Evolutionary conservation across 2,113 vertebrate genomes (phyloP).

Genomic region (Equus quagga): DNA sequence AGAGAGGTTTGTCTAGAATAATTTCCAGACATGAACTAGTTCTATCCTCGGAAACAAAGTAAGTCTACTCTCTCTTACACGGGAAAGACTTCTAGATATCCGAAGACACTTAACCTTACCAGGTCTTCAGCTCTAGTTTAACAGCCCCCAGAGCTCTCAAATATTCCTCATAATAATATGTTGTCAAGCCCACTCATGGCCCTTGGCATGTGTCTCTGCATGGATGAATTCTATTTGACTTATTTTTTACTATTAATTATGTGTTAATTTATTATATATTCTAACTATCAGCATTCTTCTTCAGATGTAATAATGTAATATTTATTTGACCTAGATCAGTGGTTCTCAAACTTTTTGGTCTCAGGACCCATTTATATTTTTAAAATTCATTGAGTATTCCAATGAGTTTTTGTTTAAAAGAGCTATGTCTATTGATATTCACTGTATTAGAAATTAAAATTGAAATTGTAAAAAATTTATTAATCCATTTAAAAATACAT

Average conservation of each 20-base stretch:
- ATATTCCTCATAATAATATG: not conserved
- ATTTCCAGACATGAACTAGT: conserved; percentile 4
- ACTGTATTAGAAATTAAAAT: conserved; percentile 13
- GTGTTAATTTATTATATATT: not conserved
- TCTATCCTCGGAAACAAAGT: not conserved
- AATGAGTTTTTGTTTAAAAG: conserved; percentile 11
- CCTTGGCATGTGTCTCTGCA: not conserved
- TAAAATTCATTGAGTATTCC: conserved; percentile 17
- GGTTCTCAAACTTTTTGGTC: not conserved
- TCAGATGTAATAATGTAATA: conserved; percentile 20
- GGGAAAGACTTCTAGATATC: not conserved
- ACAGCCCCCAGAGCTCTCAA: not conserved
- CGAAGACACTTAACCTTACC: not conserved
- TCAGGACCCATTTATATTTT: not conserved
- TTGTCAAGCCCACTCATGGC: not conserved
- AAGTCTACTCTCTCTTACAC: not conserved
- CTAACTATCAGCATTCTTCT: not conserved
- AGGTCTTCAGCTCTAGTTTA: not conserved
- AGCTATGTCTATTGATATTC: not conserved
- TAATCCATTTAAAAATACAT: conserved; percentile 43
- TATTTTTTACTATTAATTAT: conserved; percentile 32
- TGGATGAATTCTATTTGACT: not conserved
- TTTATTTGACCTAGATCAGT: not conserved
- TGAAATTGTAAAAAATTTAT: not conserved
- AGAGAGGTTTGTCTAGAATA: not conserved